Base-by-base conservation (phyloP, 2,888 invertebrate genomes). In the Aradus depressus region DNA sequence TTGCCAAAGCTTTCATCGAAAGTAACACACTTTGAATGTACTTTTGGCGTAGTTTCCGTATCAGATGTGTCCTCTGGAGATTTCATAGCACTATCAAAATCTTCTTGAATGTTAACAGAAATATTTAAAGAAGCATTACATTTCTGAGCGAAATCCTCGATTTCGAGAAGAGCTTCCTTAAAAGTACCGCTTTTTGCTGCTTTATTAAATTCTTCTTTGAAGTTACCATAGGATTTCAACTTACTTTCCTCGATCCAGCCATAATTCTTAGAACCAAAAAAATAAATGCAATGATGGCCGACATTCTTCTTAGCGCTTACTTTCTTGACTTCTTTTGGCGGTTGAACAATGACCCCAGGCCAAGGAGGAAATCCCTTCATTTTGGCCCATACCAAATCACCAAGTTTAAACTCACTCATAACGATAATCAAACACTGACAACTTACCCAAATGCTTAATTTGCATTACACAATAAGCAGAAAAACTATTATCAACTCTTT, bases 291-390 rank as follows among this genome's bases (percentile, higher is more conserved):
- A n/a, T n/a, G n/a, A n/a, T n/a, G n/a, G n/a, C n/a, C n/a, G n/a
- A n/a, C 77, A 67, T 54, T 79, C 77, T 51, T 73, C 75, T 60
- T 84, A 82, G 66, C 85, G 88, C 63, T 79, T 80, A 21, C 26
- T 12, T 21, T 79, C 66, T 85, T 79, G 62, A 81, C 70, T 64
- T 86, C 84, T 50, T 81, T 75, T 42, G 83, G 81, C 12, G 90
- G 87, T 60, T 81, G 76, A 31, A 86, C 86, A 84, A 93, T 92
- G 80, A 88, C 86, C 72, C 90, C 92, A 58, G 95, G 93, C 95
- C 95, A 95, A 59, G 91, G 88, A 61, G 90, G 86, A 74, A 89
- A 93, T 62, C 91, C 89, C 76, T 91, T 93, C 91, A 95, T 91
- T 79, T 92, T 93, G 53, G 93, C 92, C 93, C 81, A 81, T 60